Evolutionary conservation across 2,888 invertebrate species (phyloP).

Genomic region (Monochamus alternatus): DNA sequence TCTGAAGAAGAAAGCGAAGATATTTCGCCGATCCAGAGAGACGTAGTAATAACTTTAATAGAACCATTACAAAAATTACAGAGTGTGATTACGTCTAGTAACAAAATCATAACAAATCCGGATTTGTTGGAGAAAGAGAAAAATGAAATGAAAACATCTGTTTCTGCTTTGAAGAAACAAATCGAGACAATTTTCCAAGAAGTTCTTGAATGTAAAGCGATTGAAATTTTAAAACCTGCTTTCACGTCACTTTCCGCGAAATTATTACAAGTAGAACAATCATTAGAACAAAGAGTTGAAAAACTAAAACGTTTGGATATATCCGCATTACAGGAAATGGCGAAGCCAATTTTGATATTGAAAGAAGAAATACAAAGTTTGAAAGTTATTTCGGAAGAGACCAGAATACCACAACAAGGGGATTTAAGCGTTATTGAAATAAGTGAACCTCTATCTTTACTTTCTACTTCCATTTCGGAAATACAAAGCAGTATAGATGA

Average conservation of each 20-base stretch:
- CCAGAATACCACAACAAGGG: slow-evolving; percentile 46
- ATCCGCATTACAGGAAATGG: not conserved
- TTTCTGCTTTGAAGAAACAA: slow-evolving; percentile 13
- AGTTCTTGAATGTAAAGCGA: slow-evolving; percentile 16
- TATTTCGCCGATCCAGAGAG: not conserved
- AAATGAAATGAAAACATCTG: slow-evolving; percentile 24
- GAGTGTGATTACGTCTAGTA: slow-evolving; percentile 1
- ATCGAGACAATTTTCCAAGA: slow-evolving; percentile 10
- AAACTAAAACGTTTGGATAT: not conserved
- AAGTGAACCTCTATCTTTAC: slow-evolving; percentile 27
- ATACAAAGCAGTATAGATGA: not conserved
- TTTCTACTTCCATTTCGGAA: slow-evolving; percentile 18
- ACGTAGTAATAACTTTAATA: not conserved
- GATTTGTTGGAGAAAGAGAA: slow-evolving; percentile 14
- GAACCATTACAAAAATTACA: slow-evolving; percentile 23
- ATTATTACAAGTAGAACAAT: not conserved
- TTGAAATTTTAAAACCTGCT: slow-evolving; percentile 1
- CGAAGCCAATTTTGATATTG: slow-evolving; percentile 35
- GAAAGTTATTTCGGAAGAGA: slow-evolving; percentile 32
- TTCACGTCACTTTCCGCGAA: not conserved
- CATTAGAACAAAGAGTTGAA: not conserved
- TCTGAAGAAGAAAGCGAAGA: not conserved
- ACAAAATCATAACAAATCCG: slow-evolving; percentile 19
- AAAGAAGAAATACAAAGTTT: slow-evolving; percentile 45
- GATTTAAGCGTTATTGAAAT: slow-evolving; percentile 52